Evolutionary conservation across 2,888 invertebrate species (phyloP), one percentile per base, ranked within the genome.

Genomic region (Gisinianus flammeolus): DNA sequence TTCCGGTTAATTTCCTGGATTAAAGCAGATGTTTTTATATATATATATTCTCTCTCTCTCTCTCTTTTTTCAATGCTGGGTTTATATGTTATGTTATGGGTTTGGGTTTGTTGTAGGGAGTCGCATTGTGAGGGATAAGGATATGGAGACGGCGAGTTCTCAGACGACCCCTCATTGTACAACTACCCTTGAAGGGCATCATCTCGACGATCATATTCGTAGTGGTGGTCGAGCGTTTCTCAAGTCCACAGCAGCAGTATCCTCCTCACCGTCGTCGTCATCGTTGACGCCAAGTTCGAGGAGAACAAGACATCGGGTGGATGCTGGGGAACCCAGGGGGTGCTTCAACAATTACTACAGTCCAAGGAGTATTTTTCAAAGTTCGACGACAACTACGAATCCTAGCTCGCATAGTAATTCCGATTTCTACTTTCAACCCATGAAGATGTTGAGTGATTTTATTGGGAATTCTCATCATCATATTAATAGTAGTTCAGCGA

Each of bases 261-360:
- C 76, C 69, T 68, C 77, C 31, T 77, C 77, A 35, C 69, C 76
- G 8, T 64, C 77, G 56, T 73, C 73, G 10, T 62, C 73, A 19
- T 62, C 73, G 22, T 64, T 35, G 12, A 62, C 69, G 31, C 44
- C 71, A 24, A 74, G 56, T 31, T 56, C 93, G 89, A 95, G 94
- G 90, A 93, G 95, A 90, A 94, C 93, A 90, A 92, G 95, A 91
- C 95, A 95, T 92, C 93, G 95, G 90, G 95, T 95, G 90, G 95
- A 95, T 93, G 95, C 95, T 91, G 95, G 95, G 87, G 95, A 96
- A 91, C 93, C 94, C 89, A 93, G 95, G 89, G 95, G 95, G 91
- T 93, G 94, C 89, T 95, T 95, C 90, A 94, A 93, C 74, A 78
- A 77, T 44, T 68, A 79, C 30, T 76, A 74, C 26, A 77, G 86